Conservation (phyloP, 2,888 invertebrate genomes). For the Pheosia gnoma region DNA sequence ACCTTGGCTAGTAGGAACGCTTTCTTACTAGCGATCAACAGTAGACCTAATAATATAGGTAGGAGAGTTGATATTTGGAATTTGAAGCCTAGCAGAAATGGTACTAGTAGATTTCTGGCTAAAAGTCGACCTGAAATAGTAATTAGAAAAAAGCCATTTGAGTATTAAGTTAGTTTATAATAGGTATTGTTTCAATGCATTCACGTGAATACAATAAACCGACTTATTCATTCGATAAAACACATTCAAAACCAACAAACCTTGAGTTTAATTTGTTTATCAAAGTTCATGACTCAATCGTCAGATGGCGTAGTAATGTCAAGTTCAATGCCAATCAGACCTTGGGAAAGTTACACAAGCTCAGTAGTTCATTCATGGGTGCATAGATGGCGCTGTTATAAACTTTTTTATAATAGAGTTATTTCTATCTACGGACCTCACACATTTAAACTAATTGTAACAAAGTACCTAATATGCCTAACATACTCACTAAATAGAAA, state of each 20-base stretch:
- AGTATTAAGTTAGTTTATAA: no score
- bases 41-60: constrained; percentile 88
- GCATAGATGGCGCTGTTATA: constrained; percentile 58
- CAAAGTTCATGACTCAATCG: constrained; percentile 4
- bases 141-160: constrained; percentile 4
- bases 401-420: not conserved
- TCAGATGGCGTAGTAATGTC: constrained; percentile 52
- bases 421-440: no score
- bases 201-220: no score
- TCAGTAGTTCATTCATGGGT: constrained; percentile 35
- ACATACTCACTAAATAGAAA: no score
- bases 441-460: no score
- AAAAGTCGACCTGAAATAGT: constrained; percentile 86
- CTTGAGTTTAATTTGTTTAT: not conserved
- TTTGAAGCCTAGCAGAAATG: constrained; percentile 91
- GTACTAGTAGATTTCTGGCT: constrained; percentile 89
- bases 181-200: no score
- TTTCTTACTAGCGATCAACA: constrained; percentile 90
- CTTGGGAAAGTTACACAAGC: constrained; percentile 8
- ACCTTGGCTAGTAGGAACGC: constrained; percentile 90
- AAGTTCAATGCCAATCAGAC: constrained; percentile 54
- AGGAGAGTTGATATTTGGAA: constrained; percentile 90
- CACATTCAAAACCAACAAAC: not conserved
- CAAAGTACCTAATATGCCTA: no score
- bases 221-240: no score